These are phyloP conservation scores for Ceraclea dissimilis DNA, from an alignment of 2,888 invertebrate species.

Conservation along the genomic window DNA sequence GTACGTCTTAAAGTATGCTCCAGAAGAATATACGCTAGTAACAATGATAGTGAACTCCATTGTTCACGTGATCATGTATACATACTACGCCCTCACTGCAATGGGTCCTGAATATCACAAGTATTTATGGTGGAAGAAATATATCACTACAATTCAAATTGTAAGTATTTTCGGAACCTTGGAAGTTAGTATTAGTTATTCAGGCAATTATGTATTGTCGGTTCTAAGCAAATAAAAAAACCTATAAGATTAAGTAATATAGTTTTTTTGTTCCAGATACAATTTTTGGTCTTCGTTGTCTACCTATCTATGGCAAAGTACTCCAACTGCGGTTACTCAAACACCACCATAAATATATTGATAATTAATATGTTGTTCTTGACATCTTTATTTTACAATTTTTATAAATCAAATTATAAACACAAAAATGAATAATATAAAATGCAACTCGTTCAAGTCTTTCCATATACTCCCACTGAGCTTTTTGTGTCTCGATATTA, in stretches of 20 bases:
- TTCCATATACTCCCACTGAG: too few species aligned
- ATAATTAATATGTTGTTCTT: slow-evolving; percentile 47
- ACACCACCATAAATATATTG: slow-evolving; percentile 51
- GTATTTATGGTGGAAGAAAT: slow-evolving; percentile 86
- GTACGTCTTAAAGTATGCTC: slow-evolving; percentile 64
- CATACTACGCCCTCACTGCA: slow-evolving; percentile 78
- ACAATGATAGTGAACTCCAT: slow-evolving; percentile 79
- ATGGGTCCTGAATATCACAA: slow-evolving; percentile 80
- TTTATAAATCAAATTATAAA: slow-evolving; percentile 49
- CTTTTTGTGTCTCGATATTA: too few species aligned
- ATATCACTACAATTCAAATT: slow-evolving; percentile 78
- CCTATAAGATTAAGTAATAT: too few species aligned
- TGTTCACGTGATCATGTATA: slow-evolving; percentile 82
- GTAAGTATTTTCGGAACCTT: slow-evolving; percentile 52
- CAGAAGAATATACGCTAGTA: slow-evolving; percentile 85
- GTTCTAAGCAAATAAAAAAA: too few species aligned
- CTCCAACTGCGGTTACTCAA: slow-evolving; percentile 55
- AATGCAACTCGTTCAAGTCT: too few species aligned
- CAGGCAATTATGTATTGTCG: too few species aligned
- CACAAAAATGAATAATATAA: slow-evolving; percentile 16
- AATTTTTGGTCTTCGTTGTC: slow-evolving; percentile 58
- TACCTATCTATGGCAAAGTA: slow-evolving; percentile 52
- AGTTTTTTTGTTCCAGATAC: slow-evolving; percentile 43
- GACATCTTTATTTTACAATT: slow-evolving; percentile 50
- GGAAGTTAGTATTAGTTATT: too few species aligned